Evolutionary conservation across 2,113 vertebrate genomes (phyloP), one percentile per base, ranked within the genome.

Genomic region (Pedionomus torquatus): DNA sequence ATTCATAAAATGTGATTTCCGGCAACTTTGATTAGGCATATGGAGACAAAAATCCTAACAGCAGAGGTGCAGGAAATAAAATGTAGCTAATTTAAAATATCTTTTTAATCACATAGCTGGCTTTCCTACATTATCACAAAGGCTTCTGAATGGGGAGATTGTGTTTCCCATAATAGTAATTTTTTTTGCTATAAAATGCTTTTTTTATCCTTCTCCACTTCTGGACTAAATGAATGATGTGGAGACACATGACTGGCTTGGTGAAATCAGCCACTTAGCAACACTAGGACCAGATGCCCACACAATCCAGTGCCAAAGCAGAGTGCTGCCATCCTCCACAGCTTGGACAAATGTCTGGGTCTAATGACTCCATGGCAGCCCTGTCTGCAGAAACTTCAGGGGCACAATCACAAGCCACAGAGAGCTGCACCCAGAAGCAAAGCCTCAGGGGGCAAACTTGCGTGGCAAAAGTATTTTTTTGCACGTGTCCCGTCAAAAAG

Each of bases 281-380:
- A 76, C 92, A 83, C 79, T 95, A 97, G 96, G 97, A 95, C 97
- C 98, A 98, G 98, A 98, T 98, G 98, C 95, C 97, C 95, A 92
- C 66, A 69, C 61, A 97, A 94, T 94, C 94, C 89, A 74, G 90
- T 97, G 98, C 98, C 98, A 98, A 96, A 95, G 87, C 78, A 97
- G 93, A 97, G 96, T 0, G 4, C 92, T 98, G 98, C 97, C 93
- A 0, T 82, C 84, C 90, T 92, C 83, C 83, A 75, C 25, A 30
- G 91, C 89, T 96, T 97, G 92, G 95, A 97, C 87, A 95, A 93
- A 95, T 78, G 89, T 92, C 92, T 83, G 66, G 71, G 39, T 77
- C 65, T 95, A 95, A 95, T 51, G 88, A 81, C 41, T 88, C 81
- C 44, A 35, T 80, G 91, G 96, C 97, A 98, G 93, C 93, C 72